Evolutionary conservation across 2,113 vertebrate genomes (phyloP).

Genomic region (Anser cygnoides): DNA sequence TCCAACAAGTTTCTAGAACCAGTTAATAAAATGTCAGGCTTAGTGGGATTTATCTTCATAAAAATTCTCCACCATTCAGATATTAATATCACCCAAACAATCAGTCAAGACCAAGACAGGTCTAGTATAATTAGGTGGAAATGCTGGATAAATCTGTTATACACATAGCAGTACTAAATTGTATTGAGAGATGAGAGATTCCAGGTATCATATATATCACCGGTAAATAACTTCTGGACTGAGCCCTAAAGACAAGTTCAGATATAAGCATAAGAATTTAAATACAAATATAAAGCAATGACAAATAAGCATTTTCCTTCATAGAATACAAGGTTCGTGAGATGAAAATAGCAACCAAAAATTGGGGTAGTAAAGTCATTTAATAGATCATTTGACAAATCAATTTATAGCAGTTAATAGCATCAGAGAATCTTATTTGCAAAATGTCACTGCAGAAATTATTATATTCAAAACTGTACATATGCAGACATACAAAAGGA

Average conservation of each 20-base stretch:
- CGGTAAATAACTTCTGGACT: not conserved
- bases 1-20: not conserved
- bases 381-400: not conserved
- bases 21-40: constrained; percentile 36
- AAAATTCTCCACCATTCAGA: not conserved
- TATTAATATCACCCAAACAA: not conserved
- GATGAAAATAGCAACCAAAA: not conserved
- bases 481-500: not conserved
- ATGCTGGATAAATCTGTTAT: not conserved
- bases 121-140: not conserved
- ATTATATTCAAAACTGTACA: not conserved
- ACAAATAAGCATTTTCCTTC: not conserved
- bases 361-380: not conserved
- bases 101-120: not conserved
- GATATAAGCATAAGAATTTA: not conserved
- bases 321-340: not conserved
- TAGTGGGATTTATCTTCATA: constrained; percentile 26
- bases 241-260: not conserved
- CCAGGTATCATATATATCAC: not conserved
- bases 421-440: not conserved
- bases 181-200: not conserved
- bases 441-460: not conserved
- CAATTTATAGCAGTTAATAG: not conserved
- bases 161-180: not conserved
- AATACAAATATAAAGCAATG: not conserved